Conservation (phyloP, 2,113 vertebrate genomes). For the Panurus biarmicus region DNA sequence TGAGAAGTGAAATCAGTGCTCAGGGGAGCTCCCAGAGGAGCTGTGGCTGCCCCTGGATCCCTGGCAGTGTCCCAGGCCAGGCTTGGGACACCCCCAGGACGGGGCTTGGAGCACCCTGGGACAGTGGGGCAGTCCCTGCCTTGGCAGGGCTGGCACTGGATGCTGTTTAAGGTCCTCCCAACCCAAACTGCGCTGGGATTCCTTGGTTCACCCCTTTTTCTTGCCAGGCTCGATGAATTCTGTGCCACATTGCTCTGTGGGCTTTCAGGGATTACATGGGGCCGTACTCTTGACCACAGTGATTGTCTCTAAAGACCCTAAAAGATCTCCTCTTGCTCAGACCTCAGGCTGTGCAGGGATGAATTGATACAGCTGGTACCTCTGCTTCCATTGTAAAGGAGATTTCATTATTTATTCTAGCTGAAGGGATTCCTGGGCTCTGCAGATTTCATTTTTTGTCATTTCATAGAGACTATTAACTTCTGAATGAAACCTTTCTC, state of each 20-base stretch:
- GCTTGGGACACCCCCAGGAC: background rate
- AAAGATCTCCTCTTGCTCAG: background rate
- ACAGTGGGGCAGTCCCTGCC: background rate
- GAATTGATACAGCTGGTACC: background rate
- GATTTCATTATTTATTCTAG: background rate
- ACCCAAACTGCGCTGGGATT: background rate
- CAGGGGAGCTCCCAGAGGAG: accelerated
- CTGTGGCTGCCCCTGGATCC: background rate
- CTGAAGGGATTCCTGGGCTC: background rate
- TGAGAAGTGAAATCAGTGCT: background rate
- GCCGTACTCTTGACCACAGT: accelerated
- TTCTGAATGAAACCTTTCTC: constrained; percentile 1
- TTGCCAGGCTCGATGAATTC: background rate
- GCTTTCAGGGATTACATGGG: background rate
- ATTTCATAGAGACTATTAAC: background rate
- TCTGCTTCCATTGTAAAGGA: background rate
- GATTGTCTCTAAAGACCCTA: background rate
- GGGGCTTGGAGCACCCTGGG: background rate
- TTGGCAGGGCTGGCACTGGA: background rate
- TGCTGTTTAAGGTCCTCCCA: background rate
- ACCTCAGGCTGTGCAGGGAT: background rate
- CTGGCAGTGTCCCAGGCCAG: background rate
- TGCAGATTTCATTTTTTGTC: background rate
- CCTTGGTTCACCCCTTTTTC: background rate
- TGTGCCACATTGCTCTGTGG: background rate